A percentile compares a stretch with the other conserved stretches of the same genome.
Conservation (phyloP, 1,140 invertebrate genomes). For the Zaprionus ghesquierei region DNA sequence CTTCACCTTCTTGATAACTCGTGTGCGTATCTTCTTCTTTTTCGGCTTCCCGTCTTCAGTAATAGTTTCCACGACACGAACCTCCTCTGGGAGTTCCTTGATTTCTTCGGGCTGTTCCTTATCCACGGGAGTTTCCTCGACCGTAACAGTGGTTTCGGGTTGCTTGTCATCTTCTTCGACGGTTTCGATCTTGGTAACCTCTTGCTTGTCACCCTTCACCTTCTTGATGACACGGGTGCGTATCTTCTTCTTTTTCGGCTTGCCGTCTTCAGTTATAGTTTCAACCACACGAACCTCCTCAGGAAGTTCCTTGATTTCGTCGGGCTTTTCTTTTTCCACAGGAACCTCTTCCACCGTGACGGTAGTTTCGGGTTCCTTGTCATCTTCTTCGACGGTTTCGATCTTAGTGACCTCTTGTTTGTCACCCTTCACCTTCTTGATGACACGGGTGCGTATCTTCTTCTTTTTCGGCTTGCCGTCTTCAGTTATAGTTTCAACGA, state of each 20-base stretch:
- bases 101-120: slow-evolving; percentile 20
- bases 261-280: slow-evolving; percentile 1
- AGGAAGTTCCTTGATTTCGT: slow-evolving; percentile 23
- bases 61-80: slow-evolving; percentile 8
- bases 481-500: slow-evolving; percentile 3
- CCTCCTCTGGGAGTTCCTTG: slow-evolving; percentile 29
- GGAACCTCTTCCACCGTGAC: slow-evolving; percentile 50
- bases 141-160: slow-evolving; percentile 65
- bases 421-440: slow-evolving; percentile 67
- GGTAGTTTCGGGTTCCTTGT: slow-evolving; percentile 68
- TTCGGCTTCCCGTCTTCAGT: slow-evolving; percentile 12
- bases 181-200: slow-evolving; percentile 77
- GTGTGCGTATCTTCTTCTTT: slow-evolving; percentile 52
- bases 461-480: slow-evolving; percentile 23
- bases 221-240: slow-evolving; percentile 67
- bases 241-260: slow-evolving; percentile 29
- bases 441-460: slow-evolving; percentile 57
- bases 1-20: slow-evolving; percentile 64
- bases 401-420: slow-evolving; percentile 79
- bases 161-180: slow-evolving; percentile 80
- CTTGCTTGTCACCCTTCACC: slow-evolving; percentile 67
- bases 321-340: slow-evolving; percentile 8
- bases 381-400: slow-evolving; percentile 82
- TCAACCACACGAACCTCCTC: slow-evolving; percentile 22
- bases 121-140: slow-evolving; percentile 43